These are phyloP conservation scores for Anticlea derivata DNA, from an alignment of 2,888 invertebrate genomes.

Conservation along the genomic window DNA sequence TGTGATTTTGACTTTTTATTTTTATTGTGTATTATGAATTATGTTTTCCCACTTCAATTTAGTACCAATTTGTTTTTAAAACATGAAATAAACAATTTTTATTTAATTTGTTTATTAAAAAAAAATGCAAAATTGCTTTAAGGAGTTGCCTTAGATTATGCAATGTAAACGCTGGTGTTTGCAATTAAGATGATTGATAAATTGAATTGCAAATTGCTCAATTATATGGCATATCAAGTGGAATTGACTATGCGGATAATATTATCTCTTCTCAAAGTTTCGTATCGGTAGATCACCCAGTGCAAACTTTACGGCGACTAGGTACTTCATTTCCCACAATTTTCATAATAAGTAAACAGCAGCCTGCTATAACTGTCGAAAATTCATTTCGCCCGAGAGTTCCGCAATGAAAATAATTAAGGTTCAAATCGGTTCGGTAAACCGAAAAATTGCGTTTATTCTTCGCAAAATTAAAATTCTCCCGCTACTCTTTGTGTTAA, in stretches of 20 bases:
- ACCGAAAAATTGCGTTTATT: slow-evolving; percentile 35
- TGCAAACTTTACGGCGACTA: not conserved
- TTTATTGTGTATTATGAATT: no score
- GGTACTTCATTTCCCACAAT: slow-evolving; percentile 1
- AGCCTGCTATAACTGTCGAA: slow-evolving; percentile 4
- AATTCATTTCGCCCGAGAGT: slow-evolving; percentile 9
- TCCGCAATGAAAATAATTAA: slow-evolving; percentile 19
- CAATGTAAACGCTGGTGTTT: not conserved
- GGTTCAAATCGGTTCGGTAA: slow-evolving; percentile 22
- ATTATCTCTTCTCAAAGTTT: no score
- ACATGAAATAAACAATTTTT: no score
- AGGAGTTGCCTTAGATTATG: not conserved
- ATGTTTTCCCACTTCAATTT: no score
- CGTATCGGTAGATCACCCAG: no score
- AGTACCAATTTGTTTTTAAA: no score
- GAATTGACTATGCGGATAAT: not conserved
- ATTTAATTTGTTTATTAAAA: no score
- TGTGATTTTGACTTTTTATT: no score
- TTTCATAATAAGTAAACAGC: slow-evolving; percentile 9
- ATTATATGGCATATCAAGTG: slow-evolving; percentile 3
- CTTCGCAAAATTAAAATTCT: slow-evolving; percentile 31
- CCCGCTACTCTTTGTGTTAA: slow-evolving; percentile 26
- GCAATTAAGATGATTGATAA: not conserved
- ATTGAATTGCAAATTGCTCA: slow-evolving; percentile 11
- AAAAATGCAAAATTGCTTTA: no score